Conservation (phyloP, 2,888 invertebrate genomes). For the Coenonympha glycerion region DNA sequence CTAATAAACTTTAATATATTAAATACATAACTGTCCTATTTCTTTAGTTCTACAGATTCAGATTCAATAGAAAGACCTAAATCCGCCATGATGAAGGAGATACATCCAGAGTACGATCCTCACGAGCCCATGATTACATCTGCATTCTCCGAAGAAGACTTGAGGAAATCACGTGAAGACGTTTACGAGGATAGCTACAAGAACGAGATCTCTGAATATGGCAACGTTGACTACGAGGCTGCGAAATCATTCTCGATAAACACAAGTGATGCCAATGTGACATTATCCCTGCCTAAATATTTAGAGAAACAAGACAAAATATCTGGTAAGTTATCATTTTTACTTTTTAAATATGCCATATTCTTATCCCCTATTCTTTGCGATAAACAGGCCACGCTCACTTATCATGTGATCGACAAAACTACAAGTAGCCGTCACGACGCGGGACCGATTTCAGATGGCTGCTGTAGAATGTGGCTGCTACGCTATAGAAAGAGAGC, state of each 20-base stretch:
- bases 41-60: slow-evolving; percentile 60
- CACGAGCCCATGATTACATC: slow-evolving; percentile 73
- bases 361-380: too few species aligned
- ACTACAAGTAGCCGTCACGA: too few species aligned
- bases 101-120: slow-evolving; percentile 68
- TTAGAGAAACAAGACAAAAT: slow-evolving; percentile 47
- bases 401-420: too few species aligned
- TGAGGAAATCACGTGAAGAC: slow-evolving; percentile 63
- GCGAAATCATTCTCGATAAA: slow-evolving; percentile 51
- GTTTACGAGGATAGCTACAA: slow-evolving; percentile 58
- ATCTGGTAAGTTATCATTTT: slow-evolving; percentile 42
- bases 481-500: too few species aligned
- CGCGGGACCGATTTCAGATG: too few species aligned
- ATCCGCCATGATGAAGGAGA: slow-evolving; percentile 65
- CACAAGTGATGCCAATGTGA: slow-evolving; percentile 43
- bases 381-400: too few species aligned
- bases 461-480: too few species aligned
- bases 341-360: too few species aligned
- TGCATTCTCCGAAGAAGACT: slow-evolving; percentile 66
- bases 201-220: slow-evolving; percentile 48
- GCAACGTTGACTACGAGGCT: slow-evolving; percentile 47
- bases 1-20: too few species aligned
- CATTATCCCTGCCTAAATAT: slow-evolving; percentile 42
- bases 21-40: not conserved
- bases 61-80: slow-evolving; percentile 68